Evolutionary conservation across 2,888 invertebrate genomes (phyloP).

Genomic region (Leucania comma): DNA sequence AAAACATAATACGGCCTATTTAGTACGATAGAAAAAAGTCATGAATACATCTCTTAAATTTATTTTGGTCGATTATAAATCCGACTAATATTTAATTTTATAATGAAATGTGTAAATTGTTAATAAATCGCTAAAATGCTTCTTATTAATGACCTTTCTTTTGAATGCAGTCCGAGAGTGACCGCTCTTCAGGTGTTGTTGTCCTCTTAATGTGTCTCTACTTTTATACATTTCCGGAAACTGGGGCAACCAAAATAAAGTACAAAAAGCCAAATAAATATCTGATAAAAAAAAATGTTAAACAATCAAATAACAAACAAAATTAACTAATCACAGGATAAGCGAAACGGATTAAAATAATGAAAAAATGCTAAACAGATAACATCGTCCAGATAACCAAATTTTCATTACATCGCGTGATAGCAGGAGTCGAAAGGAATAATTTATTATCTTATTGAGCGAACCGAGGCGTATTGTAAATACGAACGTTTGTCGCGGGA

Average conservation of each 20-base stretch:
- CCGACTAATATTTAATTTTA: no score
- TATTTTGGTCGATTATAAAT: no score
- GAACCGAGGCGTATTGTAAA: slow-evolving; percentile 62
- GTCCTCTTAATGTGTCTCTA: background rate
- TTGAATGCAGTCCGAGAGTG: no score
- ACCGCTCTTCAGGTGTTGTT: no score
- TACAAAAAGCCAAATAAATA: background rate
- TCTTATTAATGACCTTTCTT: no score
- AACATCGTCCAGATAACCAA: slow-evolving; percentile 34
- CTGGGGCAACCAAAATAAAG: background rate
- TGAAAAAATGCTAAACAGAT: slow-evolving; percentile 25
- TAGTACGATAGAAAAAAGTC: no score
- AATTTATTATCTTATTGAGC: slow-evolving; percentile 58
- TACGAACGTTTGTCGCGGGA: slow-evolving; percentile 71
- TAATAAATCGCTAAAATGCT: no score
- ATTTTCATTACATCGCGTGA: slow-evolving; percentile 56
- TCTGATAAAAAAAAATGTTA: background rate
- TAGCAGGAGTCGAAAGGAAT: slow-evolving; percentile 47
- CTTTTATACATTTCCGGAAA: background rate
- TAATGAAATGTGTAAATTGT: no score
- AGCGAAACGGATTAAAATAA: slow-evolving; percentile 17
- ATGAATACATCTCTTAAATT: no score
- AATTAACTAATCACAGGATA: slow-evolving; percentile 30
- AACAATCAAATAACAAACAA: background rate
- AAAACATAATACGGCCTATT: no score